A percentile compares a stretch with the other conserved stretches of the same genome.
Evolutionary conservation across 2,113 vertebrate species (phyloP).

Genomic region (Lathamus discolor): DNA sequence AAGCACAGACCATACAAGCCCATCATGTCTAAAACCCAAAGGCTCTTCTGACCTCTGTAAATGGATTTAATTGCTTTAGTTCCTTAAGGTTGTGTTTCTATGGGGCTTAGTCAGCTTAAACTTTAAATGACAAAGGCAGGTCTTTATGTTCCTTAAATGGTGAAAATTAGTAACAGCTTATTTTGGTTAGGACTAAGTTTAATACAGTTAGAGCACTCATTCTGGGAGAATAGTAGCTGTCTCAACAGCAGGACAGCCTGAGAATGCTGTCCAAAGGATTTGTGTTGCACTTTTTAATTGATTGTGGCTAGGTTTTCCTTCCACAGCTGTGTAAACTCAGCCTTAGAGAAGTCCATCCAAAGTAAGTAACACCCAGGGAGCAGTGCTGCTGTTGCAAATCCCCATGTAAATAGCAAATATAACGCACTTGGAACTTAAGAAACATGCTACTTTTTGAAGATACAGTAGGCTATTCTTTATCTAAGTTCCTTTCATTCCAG

Average conservation of each 20-base stretch:
- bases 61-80: slow-evolving; percentile 60
- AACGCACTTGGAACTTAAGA: slow-evolving; percentile 22
- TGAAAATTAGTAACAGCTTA: slow-evolving; percentile 67
- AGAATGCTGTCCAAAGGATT: slow-evolving; percentile 52
- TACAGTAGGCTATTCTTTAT: slow-evolving; percentile 49
- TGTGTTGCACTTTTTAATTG: slow-evolving; percentile 50
- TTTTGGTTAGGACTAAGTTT: slow-evolving; percentile 58
- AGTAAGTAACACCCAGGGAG: slow-evolving; percentile 44
- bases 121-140: slow-evolving; percentile 59
- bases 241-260: slow-evolving; percentile 47
- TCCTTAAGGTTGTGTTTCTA: slow-evolving; percentile 43
- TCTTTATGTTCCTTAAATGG: slow-evolving; percentile 60
- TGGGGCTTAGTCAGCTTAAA: slow-evolving; percentile 59
- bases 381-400: slow-evolving; percentile 48
- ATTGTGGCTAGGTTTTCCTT: slow-evolving; percentile 54
- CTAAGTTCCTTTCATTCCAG: slow-evolving; percentile 31
- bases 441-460: slow-evolving; percentile 47
- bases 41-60: slow-evolving; percentile 56
- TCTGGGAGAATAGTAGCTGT: neutral
- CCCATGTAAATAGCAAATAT: slow-evolving; percentile 70
- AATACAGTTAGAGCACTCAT: slow-evolving; percentile 48
- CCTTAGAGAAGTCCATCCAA: slow-evolving; percentile 48
- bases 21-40: neutral
- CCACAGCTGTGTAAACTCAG: slow-evolving; percentile 77
- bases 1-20: neutral